Evolutionary conservation across 2,797 vertebrate genomes (phyloP).

Genomic region (Gymnocypris eckloni): DNA sequence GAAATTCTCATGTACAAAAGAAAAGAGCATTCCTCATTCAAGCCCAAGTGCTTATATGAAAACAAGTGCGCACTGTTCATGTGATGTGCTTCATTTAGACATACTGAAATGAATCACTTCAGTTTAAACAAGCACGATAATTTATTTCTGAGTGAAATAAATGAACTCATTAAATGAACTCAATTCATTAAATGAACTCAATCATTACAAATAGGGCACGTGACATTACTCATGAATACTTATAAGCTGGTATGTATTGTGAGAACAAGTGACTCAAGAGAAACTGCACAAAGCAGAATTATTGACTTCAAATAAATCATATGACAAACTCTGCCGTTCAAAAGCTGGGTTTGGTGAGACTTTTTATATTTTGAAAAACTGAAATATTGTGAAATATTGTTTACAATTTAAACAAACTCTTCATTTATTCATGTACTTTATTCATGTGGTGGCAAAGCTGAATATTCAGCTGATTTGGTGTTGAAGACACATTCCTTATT

Average conservation of each 20-base stretch:
- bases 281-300: background rate
- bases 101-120: constrained; percentile 9
- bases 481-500: background rate
- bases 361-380: background rate
- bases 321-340: background rate
- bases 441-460: background rate
- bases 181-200: constrained; percentile 44
- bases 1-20: background rate
- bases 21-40: constrained; percentile 1
- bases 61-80: background rate
- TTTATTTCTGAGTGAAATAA: background rate
- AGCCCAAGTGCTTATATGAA: constrained; percentile 26
- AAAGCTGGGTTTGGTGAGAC: background rate
- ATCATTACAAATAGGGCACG: constrained; percentile 54
- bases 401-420: background rate
- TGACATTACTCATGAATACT: constrained; percentile 44
- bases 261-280: constrained; percentile 1
- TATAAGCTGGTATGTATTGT: constrained; percentile 1
- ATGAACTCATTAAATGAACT: background rate
- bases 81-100: constrained; percentile 25
- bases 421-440: background rate
- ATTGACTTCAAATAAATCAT: background rate
- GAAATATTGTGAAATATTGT: background rate
- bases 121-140: constrained; percentile 27
- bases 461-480: background rate